Percentiles rank a stretch among this genome's conserved stretches.
phyloP scores from a whole-genome alignment of 2,113 vertebrate genomes.

The Salminus brasiliensis region DNA sequence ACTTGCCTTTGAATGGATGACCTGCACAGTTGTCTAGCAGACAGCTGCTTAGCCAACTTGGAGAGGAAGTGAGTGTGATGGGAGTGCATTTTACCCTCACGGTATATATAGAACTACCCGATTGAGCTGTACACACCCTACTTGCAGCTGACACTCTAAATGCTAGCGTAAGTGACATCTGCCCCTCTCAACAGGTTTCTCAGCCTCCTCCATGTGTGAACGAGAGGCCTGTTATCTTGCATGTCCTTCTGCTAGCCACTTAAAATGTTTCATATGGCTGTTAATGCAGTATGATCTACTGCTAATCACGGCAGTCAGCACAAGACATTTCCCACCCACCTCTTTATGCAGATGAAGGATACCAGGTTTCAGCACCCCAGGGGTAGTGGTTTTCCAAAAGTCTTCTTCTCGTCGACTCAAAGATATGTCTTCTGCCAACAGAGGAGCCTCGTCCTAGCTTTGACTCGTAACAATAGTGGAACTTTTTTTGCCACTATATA shows the following conservation, averaged over 20 bases:
- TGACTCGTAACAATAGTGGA: too few relatives aligned
- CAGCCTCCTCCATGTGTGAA: background rate
- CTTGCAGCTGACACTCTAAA: slow-evolving; percentile 5
- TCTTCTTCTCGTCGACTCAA: background rate
- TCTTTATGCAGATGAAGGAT: background rate
- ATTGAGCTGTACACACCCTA: slow-evolving; percentile 23
- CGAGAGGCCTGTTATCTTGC: background rate
- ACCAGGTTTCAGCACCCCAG: background rate
- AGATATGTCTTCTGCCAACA: background rate
- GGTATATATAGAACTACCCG: slow-evolving; percentile 28
- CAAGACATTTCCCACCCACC: background rate
- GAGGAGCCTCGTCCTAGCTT: too few relatives aligned
- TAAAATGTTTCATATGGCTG: background rate
- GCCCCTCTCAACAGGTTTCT: slow-evolving; percentile 7
- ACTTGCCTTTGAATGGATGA: slow-evolving; percentile 13
- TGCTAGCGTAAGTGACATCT: background rate
- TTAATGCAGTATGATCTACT: background rate
- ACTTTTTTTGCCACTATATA: too few relatives aligned
- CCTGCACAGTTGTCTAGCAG: slow-evolving; percentile 31
- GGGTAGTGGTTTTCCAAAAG: background rate
- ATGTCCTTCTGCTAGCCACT: background rate
- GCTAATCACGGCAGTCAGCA: background rate
- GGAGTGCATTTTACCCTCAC: slow-evolving; percentile 8
- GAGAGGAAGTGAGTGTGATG: slow-evolving; percentile 24
- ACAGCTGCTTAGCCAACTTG: slow-evolving; percentile 37